Percentiles rank a stretch among this genome's conserved stretches.
These are phyloP conservation scores for Hybos culiciformis DNA, from an alignment of 2,888 invertebrate genomes.

Conservation along the genomic window DNA sequence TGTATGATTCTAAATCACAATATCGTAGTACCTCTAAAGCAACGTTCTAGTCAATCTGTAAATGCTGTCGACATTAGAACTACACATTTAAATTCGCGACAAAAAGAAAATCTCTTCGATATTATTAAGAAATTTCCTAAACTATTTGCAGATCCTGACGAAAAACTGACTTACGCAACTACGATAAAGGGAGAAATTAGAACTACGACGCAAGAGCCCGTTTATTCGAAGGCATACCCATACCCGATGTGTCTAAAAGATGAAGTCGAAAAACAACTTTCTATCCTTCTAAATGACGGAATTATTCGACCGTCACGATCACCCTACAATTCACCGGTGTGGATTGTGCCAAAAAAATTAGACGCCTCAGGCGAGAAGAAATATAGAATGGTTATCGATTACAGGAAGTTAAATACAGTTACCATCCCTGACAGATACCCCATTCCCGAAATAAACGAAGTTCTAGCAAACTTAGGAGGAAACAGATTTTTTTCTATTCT, in stretches of 20 bases:
- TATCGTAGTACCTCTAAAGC: conserved; percentile 4
- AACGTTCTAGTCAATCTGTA: conserved; percentile 1
- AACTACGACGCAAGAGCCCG: conserved; percentile 6
- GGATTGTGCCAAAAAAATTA: conserved; percentile 9
- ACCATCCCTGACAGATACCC: conserved; percentile 8
- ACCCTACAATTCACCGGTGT: conserved; percentile 11
- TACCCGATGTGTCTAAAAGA: conserved; percentile 7
- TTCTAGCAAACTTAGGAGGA: conserved; percentile 3
- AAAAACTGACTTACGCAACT: conserved; percentile 9
- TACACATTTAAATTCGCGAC: background rate
- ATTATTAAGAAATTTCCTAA: background rate
- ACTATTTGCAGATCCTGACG: conserved; percentile 2
- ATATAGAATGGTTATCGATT: conserved; percentile 5
- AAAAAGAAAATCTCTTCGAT: background rate
- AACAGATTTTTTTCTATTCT: conserved; percentile 7
- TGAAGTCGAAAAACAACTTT: conserved; percentile 8
- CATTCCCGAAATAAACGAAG: conserved; percentile 6
- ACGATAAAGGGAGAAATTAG: conserved; percentile 11
- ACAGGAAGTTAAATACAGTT: conserved; percentile 7
- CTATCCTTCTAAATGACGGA: conserved; percentile 6
- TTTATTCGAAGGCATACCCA: conserved; percentile 10
- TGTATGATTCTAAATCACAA: conserved; percentile 1
- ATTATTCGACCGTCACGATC: conserved; percentile 11
- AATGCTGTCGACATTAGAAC: conserved; percentile 1
- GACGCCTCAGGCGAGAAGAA: no score